phyloP scores from a whole-genome alignment of 2,888 invertebrate species.

The Phengaris alcon region DNA sequence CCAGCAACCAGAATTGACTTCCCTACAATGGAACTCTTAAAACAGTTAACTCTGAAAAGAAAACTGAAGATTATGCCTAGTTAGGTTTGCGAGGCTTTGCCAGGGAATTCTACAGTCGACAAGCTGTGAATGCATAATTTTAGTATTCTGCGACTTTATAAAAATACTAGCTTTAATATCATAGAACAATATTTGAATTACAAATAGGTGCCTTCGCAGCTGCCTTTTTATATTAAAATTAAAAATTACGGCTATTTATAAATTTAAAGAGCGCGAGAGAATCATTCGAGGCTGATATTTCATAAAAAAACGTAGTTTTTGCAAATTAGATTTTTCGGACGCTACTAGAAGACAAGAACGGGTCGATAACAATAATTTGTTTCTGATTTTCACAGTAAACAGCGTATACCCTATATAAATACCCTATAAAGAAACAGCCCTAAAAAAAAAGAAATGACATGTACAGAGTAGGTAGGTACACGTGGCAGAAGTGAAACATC shows the following conservation, averaged over 20 bases:
- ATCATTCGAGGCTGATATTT: not conserved
- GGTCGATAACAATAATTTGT: not conserved
- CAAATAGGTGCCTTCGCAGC: not conserved
- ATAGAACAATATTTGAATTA: conserved; percentile 20
- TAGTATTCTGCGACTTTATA: conserved; percentile 35
- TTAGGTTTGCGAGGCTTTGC: conserved; percentile 35
- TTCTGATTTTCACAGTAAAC: not conserved
- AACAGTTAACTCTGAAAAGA: conserved; percentile 38
- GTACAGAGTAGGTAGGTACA: no score
- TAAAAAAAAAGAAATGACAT: no score
- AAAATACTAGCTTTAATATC: conserved; percentile 25
- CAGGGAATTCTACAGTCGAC: conserved; percentile 35
- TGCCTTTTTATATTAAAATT: conserved; percentile 14
- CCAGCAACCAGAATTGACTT: conserved; percentile 28
- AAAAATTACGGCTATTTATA: conserved; percentile 8
- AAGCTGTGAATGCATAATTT: conserved; percentile 40
- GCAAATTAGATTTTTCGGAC: conserved; percentile 10
- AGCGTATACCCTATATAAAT: not conserved
- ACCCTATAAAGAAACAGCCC: not conserved
- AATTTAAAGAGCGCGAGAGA: not conserved
- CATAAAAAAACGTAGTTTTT: not conserved
- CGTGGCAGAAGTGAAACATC: no score
- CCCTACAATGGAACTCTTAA: conserved; percentile 34
- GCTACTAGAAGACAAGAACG: not conserved
- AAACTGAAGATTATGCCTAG: conserved; percentile 38